Percentiles rank a stretch among this genome's conserved stretches.
Conservation (phyloP, 2,113 vertebrate genomes). For the Vombatus ursinus region DNA sequence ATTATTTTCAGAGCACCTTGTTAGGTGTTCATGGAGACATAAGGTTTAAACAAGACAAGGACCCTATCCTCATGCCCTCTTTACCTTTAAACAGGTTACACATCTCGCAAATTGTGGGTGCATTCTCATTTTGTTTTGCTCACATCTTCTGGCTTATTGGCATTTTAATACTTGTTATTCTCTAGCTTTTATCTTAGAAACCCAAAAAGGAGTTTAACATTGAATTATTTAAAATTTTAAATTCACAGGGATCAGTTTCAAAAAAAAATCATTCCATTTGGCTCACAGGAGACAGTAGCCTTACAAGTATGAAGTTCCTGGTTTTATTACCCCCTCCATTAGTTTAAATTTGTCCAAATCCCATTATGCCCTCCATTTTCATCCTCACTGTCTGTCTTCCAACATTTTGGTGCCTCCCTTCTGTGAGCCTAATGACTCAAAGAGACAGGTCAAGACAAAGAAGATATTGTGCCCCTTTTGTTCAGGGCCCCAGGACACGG, state of each 20-base stretch:
- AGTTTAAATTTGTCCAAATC: background rate
- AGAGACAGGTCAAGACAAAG: conserved; percentile 18
- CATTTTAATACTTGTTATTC: background rate
- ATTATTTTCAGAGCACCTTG: background rate
- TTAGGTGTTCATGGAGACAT: background rate
- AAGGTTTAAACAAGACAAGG: conserved; percentile 2
- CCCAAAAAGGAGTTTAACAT: background rate
- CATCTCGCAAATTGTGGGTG: background rate
- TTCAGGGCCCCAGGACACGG: background rate
- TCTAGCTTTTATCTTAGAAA: background rate
- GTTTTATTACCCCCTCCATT: background rate
- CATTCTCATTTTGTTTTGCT: background rate
- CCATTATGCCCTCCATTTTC: background rate
- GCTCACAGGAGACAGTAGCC: background rate
- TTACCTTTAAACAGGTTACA: background rate
- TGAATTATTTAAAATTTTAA: background rate
- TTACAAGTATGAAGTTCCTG: background rate
- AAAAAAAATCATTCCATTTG: background rate
- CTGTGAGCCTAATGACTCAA: background rate
- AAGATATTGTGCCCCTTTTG: conserved; percentile 3
- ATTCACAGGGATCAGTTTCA: background rate
- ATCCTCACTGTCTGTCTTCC: conserved; percentile 19
- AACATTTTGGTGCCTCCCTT: background rate
- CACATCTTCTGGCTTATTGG: background rate
- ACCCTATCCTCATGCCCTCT: background rate